Evolutionary conservation across 2,888 invertebrate genomes (phyloP).

Genomic region (Drosophila leonis): DNA sequence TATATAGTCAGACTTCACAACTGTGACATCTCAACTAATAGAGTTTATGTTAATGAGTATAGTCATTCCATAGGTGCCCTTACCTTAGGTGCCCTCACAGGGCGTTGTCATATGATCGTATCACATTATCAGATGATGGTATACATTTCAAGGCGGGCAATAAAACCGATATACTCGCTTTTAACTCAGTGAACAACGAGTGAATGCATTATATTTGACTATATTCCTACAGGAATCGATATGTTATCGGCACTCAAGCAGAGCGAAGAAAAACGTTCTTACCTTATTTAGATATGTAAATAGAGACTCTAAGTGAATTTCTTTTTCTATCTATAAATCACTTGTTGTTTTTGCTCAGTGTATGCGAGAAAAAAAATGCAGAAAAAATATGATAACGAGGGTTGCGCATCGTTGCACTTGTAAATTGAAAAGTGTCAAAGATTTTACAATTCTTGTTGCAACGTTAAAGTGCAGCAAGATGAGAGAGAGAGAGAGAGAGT

Average conservation of each 20-base stretch:
- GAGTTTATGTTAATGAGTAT: too few relatives aligned
- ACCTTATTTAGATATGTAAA: neutral
- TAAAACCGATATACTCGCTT: neutral
- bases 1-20: too few relatives aligned
- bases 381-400: conserved; percentile 28
- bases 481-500: neutral
- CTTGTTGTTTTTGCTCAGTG: conserved; percentile 25
- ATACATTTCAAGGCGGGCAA: neutral
- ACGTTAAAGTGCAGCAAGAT: conserved; percentile 27
- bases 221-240: neutral
- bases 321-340: neutral
- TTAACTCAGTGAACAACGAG: neutral
- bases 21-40: too few relatives aligned
- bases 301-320: neutral
- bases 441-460: conserved; percentile 47
- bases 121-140: too few relatives aligned
- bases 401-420: conserved; percentile 54
- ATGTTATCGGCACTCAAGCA: neutral
- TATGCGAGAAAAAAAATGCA: conserved; percentile 5
- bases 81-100: too few relatives aligned
- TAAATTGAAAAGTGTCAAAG: conserved; percentile 61
- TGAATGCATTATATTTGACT: neutral
- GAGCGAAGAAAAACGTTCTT: neutral
- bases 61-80: too few relatives aligned
- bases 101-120: too few relatives aligned